A percentile compares a stretch with the other conserved stretches of the same genome.
phyloP scores from a whole-genome alignment of 2,113 vertebrate genomes.

The Vimba vimba region DNA sequence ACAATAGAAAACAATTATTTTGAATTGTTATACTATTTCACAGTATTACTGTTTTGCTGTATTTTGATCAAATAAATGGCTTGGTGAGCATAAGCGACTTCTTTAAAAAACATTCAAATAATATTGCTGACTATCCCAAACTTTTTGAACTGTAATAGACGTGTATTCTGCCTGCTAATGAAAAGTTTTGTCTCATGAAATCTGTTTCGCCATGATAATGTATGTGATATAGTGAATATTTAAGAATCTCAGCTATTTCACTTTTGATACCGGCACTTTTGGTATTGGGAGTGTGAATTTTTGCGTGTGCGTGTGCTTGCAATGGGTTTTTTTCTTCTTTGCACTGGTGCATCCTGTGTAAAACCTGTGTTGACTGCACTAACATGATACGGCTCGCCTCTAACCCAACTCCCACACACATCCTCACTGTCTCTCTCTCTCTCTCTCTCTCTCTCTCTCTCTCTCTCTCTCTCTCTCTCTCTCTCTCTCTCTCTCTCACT shows the following conservation, averaged over 20 bases:
- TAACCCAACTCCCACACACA: slow-evolving; percentile 54
- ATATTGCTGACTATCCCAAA: not conserved
- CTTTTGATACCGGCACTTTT: not conserved
- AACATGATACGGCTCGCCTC: slow-evolving; percentile 37
- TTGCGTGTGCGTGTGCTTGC: slow-evolving; percentile 9
- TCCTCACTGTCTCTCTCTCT: slow-evolving; percentile 35
- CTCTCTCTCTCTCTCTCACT: slow-evolving; percentile 28
- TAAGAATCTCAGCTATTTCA: slow-evolving; percentile 20
- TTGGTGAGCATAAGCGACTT: not conserved
- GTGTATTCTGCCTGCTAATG: not conserved
- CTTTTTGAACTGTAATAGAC: not conserved
- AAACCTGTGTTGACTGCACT: slow-evolving; percentile 42
- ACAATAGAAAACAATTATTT: not conserved
- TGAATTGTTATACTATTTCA: not conserved
- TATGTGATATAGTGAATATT: not conserved
- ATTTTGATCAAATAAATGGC: not conserved
- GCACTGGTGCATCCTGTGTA: slow-evolving; percentile 52
- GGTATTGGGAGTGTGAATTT: slow-evolving; percentile 29
- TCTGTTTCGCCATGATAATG: not conserved
- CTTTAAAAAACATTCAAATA: not conserved
- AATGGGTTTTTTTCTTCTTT: slow-evolving; percentile 18
- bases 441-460: slow-evolving; percentile 29
- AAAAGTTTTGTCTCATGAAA: not conserved
- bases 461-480: slow-evolving; percentile 34
- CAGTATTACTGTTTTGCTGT: not conserved